Evolutionary conservation across 1,140 invertebrate genomes (phyloP).

Genomic region (Tigriopus japonicus): DNA sequence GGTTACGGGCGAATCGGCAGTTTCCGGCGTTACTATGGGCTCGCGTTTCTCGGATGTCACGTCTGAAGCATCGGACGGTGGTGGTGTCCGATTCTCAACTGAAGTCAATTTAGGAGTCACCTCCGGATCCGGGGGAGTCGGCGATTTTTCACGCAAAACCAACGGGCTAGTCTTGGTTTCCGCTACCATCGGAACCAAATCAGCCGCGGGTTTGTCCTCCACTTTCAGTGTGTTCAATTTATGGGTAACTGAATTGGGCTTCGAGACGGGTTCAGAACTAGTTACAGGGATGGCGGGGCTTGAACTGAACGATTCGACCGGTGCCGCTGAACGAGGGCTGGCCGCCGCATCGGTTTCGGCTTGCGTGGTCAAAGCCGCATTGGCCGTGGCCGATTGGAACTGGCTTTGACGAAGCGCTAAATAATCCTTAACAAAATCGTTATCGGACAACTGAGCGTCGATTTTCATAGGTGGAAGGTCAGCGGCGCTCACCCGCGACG

Average conservation of each 20-base stretch:
- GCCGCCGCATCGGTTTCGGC: neutral
- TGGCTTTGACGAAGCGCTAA: neutral
- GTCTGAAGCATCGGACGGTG: too few species aligned
- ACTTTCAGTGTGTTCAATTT: neutral
- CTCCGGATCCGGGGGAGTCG: too few species aligned
- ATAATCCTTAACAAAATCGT: neutral
- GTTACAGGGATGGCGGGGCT: neutral
- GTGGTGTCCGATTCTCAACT: too few species aligned
- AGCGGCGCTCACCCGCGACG: neutral
- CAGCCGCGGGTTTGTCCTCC: neutral
- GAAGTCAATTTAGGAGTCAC: too few species aligned
- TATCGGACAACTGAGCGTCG: neutral
- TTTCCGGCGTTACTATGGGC: too few species aligned
- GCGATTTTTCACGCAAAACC: too few species aligned
- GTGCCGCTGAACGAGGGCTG: neutral
- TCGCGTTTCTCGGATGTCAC: too few species aligned
- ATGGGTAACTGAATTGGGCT: neutral
- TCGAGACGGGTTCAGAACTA: neutral
- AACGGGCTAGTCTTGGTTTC: too few species aligned
- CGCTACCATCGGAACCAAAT: too few species aligned
- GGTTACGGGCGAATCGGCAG: too few species aligned
- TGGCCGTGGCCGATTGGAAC: neutral
- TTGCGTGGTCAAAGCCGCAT: neutral
- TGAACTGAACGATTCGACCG: too few species aligned
- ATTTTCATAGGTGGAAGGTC: neutral